Evolutionary conservation across 2,797 vertebrate species (phyloP).

Genomic region (Lemur catta): DNA sequence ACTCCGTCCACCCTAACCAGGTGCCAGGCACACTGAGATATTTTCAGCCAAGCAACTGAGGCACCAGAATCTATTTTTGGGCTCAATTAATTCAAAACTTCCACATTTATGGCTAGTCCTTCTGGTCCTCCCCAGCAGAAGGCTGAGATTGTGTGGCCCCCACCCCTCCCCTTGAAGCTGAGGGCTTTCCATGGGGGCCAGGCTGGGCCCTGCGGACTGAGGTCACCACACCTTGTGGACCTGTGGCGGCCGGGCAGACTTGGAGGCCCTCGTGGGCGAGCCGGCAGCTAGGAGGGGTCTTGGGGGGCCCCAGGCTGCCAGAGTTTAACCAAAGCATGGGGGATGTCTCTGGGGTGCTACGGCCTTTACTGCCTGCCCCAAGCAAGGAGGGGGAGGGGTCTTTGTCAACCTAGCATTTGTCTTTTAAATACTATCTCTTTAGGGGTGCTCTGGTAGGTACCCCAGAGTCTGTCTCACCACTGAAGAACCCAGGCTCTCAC

Average conservation of each 20-base stretch:
- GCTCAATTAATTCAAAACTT: not conserved
- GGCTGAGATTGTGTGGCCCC: fast-evolving
- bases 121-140: fast-evolving
- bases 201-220: not conserved
- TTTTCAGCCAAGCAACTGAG: not conserved
- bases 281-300: fast-evolving
- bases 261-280: not conserved
- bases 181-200: not conserved
- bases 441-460: not conserved
- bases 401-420: fast-evolving
- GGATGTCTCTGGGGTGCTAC: not conserved
- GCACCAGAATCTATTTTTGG: not conserved
- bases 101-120: fast-evolving
- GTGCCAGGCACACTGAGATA: fast-evolving
- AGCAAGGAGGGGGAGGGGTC: fast-evolving
- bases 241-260: fast-evolving
- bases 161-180: not conserved
- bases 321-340: not conserved
- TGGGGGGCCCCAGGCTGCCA: not conserved
- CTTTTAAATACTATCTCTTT: fast-evolving
- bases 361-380: fast-evolving
- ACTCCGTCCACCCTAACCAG: fast-evolving
- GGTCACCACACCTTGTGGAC: fast-evolving
- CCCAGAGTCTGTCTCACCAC: not conserved
- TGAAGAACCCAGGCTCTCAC: not conserved